Evolutionary conservation across 23 tunicate species (phyloP).

Genomic region (Ciona savignyi): DNA sequence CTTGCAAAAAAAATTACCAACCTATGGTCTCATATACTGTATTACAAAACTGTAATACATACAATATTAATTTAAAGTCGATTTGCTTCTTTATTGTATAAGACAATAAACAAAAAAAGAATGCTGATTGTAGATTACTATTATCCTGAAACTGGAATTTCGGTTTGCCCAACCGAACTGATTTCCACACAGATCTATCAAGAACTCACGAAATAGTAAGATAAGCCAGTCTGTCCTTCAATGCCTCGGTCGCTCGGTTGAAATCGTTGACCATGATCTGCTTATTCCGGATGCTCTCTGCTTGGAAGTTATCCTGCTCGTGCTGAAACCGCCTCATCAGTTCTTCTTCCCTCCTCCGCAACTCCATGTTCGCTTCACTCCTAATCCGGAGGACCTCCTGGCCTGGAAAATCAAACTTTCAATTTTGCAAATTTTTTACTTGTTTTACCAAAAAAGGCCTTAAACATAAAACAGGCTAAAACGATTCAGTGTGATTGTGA

Average conservation of each 20-base stretch:
- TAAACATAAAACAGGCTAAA: neutral
- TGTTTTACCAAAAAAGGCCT: neutral
- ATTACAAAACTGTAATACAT: too few relatives aligned
- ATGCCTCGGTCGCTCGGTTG: constrained; percentile 62
- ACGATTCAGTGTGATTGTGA: too few relatives aligned
- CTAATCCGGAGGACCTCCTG: constrained; percentile 70
- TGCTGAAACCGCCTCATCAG: constrained; percentile 48
- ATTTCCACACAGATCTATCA: too few relatives aligned
- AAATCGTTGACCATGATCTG: constrained; percentile 88
- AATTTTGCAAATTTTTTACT: neutral
- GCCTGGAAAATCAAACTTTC: constrained; percentile 19
- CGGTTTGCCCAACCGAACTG: too few relatives aligned
- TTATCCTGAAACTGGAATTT: too few relatives aligned
- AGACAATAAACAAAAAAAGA: too few relatives aligned
- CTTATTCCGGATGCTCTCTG: constrained; percentile 83
- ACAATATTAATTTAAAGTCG: too few relatives aligned
- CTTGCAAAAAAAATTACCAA: too few relatives aligned
- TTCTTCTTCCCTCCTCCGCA: constrained; percentile 78
- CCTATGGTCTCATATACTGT: too few relatives aligned
- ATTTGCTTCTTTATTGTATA: too few relatives aligned
- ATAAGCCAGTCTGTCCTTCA: constrained; percentile 69
- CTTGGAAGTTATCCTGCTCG: constrained; percentile 64
- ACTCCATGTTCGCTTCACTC: constrained; percentile 75
- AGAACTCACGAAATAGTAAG: constrained; percentile 65
- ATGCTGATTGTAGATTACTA: too few relatives aligned